Evolutionary conservation across 1,140 invertebrate species (phyloP), one percentile per base, ranked within the genome.

Genomic region (Oncopodura yosiiana): DNA sequence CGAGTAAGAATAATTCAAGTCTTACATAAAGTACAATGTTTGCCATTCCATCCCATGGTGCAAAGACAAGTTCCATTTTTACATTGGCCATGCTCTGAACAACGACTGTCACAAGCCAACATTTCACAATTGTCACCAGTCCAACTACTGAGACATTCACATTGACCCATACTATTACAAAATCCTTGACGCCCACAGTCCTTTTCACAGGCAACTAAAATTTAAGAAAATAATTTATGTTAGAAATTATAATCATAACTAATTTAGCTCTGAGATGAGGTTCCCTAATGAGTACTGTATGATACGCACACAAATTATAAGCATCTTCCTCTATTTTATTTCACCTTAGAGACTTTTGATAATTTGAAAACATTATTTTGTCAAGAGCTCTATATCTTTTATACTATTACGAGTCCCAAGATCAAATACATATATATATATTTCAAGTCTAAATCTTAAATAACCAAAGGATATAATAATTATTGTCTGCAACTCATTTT

Each of bases 41-140:
- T 80, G 58, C 94, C 94, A 73, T 96, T 97, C 93, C 93, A 98
- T 50, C 94, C 94, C 70, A 90, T 86, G 18, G 86, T 84, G 42
- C 94, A 98, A 38, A 93, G 83, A 70, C 94, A 99, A 23, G 89
- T 94, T 29, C 94, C 94, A 70, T 98, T 96, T 68, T 88, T 84
- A 72, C 95, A 99, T 69, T 92, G 87, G 0, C 95, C 94, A 66
- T 93, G 89, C 63, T 93, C 87, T n/a, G 82, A 81, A 69, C 92
- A 94, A 48, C 94, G 82, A n/a, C 78, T 69, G 67, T 93, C 87
- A 71, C 91, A 94, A 12, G 87, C 84, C 56, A 86, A 75, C 66
- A 87, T 83, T 70, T 94, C 88, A 69, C 94, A 97, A 42, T 85
- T 79, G 39, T 84, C 77, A 23, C 93, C 93, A 1, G 83, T 88